Conservation (phyloP, 2,888 invertebrate genomes). For the Ophioninae sp. region DNA sequence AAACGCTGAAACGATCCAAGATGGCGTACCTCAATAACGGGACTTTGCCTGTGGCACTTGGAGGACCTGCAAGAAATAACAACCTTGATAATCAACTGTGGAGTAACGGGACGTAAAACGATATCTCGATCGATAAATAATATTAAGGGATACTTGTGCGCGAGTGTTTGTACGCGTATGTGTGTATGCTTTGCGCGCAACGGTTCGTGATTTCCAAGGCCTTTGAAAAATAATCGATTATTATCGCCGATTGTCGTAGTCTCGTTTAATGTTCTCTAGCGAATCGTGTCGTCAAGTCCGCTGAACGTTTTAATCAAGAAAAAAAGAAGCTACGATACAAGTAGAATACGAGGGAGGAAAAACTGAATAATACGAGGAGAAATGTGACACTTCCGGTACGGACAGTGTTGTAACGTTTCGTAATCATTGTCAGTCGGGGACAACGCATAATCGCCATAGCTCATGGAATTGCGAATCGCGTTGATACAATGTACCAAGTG, state of each 20-base stretch:
- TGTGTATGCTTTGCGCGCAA: conserved; percentile 29
- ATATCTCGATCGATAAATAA: conserved; percentile 19
- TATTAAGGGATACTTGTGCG: background rate
- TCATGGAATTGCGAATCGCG: conserved; percentile 60
- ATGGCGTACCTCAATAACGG: too few relatives aligned
- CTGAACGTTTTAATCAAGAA: conserved; percentile 2
- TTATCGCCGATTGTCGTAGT: conserved; percentile 50
- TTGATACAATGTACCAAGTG: conserved; percentile 29
- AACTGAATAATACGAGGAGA: conserved; percentile 6
- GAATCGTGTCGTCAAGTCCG: conserved; percentile 48
- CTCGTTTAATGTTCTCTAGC: conserved; percentile 37
- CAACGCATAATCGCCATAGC: conserved; percentile 40
- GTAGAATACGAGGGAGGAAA: conserved; percentile 37
- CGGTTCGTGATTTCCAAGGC: conserved; percentile 43
- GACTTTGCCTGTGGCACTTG: conserved; percentile 14
- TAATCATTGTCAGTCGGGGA: conserved; percentile 28
- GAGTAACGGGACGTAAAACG: conserved; percentile 5
- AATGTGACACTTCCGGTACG: background rate
- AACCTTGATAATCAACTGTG: conserved; percentile 4
- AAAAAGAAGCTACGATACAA: conserved; percentile 10
- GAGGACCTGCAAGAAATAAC: conserved; percentile 17
- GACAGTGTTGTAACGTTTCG: conserved; percentile 15
- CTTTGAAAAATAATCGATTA: conserved; percentile 47
- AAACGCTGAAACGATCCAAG: background rate
- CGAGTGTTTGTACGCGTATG: conserved; percentile 39